Percentiles rank a stretch among this genome's conserved stretches.
phyloP scores from a whole-genome alignment of 2,113 vertebrate species.

The Poecile atricapillus region DNA sequence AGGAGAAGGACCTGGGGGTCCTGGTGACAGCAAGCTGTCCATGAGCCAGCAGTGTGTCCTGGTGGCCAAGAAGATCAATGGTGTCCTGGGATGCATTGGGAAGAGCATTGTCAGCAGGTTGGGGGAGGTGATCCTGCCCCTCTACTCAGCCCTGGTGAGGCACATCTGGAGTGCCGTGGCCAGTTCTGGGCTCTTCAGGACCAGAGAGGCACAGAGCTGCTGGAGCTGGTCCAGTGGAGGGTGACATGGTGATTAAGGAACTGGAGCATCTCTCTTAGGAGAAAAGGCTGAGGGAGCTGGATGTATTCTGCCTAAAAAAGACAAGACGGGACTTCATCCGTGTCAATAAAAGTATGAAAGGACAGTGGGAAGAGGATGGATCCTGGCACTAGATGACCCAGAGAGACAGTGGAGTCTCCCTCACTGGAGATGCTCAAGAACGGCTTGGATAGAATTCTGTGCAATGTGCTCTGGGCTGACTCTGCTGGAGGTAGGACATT shows the following conservation, averaged over 20 bases:
- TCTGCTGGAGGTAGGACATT: neutral
- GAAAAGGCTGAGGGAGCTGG: neutral
- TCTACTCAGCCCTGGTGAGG: neutral
- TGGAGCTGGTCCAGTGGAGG: fast-evolving
- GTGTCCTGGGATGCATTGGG: neutral
- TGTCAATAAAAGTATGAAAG: neutral
- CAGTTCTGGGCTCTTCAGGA: neutral
- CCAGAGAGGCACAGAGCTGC: neutral
- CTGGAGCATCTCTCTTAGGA: neutral
- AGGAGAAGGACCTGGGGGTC: neutral
- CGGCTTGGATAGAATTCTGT: neutral
- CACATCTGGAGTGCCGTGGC: neutral
- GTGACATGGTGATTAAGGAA: neutral
- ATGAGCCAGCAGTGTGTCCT: neutral
- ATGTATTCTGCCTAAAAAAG: neutral
- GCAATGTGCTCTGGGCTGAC: neutral
- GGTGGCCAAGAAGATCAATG: neutral
- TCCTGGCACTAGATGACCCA: neutral
- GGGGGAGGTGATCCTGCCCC: neutral
- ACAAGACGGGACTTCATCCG: neutral
- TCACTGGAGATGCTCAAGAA: neutral
- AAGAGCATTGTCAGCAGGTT: neutral
- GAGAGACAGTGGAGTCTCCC: neutral
- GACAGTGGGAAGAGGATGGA: neutral
- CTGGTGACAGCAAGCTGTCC: neutral